Evolutionary conservation across 1,140 invertebrate species (phyloP).

Genomic region (Drosophila baimaii): DNA sequence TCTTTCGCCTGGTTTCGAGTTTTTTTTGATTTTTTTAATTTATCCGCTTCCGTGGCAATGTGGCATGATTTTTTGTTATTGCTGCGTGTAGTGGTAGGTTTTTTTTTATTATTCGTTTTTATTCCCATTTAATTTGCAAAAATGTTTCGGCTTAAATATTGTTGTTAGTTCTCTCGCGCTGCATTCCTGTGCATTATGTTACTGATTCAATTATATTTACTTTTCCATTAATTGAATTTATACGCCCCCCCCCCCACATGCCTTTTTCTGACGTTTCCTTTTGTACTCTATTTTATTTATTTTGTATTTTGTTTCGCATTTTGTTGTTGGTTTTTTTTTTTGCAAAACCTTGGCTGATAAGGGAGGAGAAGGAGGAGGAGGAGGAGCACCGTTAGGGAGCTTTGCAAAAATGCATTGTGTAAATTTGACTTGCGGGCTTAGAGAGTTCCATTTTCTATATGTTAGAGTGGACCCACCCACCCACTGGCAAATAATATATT

Average conservation of each 20-base stretch:
- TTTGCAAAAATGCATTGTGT: slow-evolving; percentile 40
- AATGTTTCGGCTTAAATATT: slow-evolving; percentile 34
- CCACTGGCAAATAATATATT: not conserved
- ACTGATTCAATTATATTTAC: slow-evolving; percentile 42
- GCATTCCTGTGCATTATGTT: slow-evolving; percentile 6
- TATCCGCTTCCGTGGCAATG: slow-evolving; percentile 56
- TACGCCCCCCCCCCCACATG: too few relatives aligned
- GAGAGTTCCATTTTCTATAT: not conserved
- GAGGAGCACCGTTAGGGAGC: too few relatives aligned
- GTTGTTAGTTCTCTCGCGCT: slow-evolving; percentile 17
- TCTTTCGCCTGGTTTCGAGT: slow-evolving; percentile 22
- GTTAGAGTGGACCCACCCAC: slow-evolving; percentile 27
- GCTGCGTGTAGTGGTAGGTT: not conserved
- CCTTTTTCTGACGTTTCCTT: not conserved
- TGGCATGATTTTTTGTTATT: slow-evolving; percentile 12
- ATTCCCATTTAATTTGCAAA: slow-evolving; percentile 33
- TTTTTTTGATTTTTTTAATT: slow-evolving; percentile 50
- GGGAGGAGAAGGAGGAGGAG: too few relatives aligned
- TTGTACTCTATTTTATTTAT: not conserved
- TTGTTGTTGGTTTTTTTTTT: not conserved
- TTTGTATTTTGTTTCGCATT: slow-evolving; percentile 3
- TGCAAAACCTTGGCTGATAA: slow-evolving; percentile 26
- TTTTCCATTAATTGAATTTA: slow-evolving; percentile 35
- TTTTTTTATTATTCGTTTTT: slow-evolving; percentile 4
- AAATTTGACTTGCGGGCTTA: slow-evolving; percentile 28